phyloP scores from a whole-genome alignment of 2,797 vertebrate species.

The Melanotaenia pygmaea region DNA sequence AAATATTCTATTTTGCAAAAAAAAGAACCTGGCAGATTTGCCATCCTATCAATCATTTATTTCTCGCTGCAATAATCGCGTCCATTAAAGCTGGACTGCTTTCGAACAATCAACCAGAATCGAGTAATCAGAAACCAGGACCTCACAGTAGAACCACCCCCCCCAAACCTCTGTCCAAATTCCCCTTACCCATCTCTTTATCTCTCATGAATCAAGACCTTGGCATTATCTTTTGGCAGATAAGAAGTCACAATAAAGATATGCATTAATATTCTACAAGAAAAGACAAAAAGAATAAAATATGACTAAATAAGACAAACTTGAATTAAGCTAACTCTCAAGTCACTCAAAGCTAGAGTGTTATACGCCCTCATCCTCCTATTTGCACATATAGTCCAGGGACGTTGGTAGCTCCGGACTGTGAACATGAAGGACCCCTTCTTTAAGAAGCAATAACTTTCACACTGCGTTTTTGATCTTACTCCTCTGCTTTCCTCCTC shows the following conservation, averaged over 20 bases:
- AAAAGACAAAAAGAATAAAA: constrained; percentile 2
- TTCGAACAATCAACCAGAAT: constrained; percentile 80
- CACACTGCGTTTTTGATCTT: constrained; percentile 70
- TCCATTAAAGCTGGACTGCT: constrained; percentile 78
- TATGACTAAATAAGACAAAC: constrained; percentile 4
- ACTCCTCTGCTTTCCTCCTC: constrained; percentile 37
- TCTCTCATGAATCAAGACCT: constrained; percentile 38
- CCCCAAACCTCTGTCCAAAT: constrained; percentile 29
- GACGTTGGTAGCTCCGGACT: constrained; percentile 67
- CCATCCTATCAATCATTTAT: constrained; percentile 77
- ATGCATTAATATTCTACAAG: constrained; percentile 10
- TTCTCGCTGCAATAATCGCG: constrained; percentile 82
- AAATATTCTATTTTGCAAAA: constrained; percentile 86
- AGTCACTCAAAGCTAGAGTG: constrained; percentile 34
- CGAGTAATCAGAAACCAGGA: constrained; percentile 71
- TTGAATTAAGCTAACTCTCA: constrained; percentile 32
- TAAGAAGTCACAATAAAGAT: constrained; percentile 27
- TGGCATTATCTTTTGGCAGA: constrained; percentile 34
- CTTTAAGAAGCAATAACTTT: constrained; percentile 79
- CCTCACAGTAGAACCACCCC: constrained; percentile 58
- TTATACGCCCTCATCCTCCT: constrained; percentile 45
- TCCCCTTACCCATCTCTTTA: constrained; percentile 34
- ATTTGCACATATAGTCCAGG: constrained; percentile 77
- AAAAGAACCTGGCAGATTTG: constrained; percentile 76
- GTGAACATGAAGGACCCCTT: constrained; percentile 73